Base-by-base conservation (phyloP, 53 echinoderm and acorn worm genomes). In the Holothuria scabra region DNA sequence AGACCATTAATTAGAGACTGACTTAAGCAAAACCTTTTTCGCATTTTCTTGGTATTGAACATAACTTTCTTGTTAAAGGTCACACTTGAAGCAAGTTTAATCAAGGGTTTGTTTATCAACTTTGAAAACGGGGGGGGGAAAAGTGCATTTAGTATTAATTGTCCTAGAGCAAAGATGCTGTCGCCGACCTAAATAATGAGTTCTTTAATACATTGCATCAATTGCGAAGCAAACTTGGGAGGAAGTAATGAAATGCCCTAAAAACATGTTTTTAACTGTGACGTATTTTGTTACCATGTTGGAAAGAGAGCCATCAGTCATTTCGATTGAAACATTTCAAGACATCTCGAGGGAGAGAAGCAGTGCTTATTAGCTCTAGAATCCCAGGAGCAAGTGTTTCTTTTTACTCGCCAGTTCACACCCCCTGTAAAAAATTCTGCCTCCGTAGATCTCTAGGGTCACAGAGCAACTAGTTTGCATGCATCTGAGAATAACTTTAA, bases 241-340 rank as follows among this genome's bases (percentile, higher is more conserved):
- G 71, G 71, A 12, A 8, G 21, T n/a, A 71, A 20, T 18, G 71
- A 48, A 48, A 20, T 5, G 12, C 46, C 71, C 71, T 28, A 35
- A 23, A 71, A 71, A 37, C 44, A 46, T 33, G 21, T 71, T 23
- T 48, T 41, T 24, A 71, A 66, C 30, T 33, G 7, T 29, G 19
- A 25, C 14, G 32, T 33, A 28, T 33, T 3, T 66, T 66, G 32
- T 66, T 66, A 66, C 29, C 26, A 19, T 30, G 67, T 18, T 31
- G 30, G 28, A 30, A 64, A 12, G 12, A 71, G 33, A 38, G 9
- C 46, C 23, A 46, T 33, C 20, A 64, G 30, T 28, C 26, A 64
- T 24, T 46, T 41, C 23, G 46, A 71, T 41, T 71, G 38, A 71
- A 71, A 71, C 71, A 38, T 71, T 71, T 3, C 41, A 23, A 71